phyloP scores from a whole-genome alignment of 2,113 vertebrate species.

The Poeciliopsis turrubarensis region DNA sequence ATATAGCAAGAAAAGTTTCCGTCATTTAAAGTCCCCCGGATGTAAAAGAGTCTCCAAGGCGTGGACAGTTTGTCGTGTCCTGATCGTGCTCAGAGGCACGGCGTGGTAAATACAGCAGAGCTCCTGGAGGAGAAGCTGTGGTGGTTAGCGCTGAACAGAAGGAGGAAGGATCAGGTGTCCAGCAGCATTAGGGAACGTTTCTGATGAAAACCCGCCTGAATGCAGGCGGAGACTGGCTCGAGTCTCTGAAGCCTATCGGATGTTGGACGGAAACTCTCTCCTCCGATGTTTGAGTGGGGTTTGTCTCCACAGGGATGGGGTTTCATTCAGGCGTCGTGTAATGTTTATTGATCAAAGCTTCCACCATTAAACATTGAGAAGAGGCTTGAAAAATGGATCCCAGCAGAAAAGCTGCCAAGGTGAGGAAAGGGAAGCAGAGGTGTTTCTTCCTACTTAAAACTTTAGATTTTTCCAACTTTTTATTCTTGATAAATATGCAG shows the following conservation, averaged over 20 bases:
- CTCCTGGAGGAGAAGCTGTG: constrained; percentile 31
- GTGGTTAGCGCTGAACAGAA: constrained; percentile 1
- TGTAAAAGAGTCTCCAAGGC: neutral
- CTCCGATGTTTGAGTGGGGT: constrained; percentile 40
- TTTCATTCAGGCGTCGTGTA: constrained; percentile 56
- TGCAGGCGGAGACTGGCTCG: constrained; percentile 13
- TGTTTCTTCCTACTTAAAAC: constrained; percentile 5
- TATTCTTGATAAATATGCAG: neutral
- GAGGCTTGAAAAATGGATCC: constrained; percentile 46
- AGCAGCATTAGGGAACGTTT: constrained; percentile 17
- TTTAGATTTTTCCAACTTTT: neutral
- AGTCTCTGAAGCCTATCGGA: constrained; percentile 37
- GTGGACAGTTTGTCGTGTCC: neutral
- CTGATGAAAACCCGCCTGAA: constrained; percentile 17
- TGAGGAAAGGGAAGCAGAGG: constrained; percentile 44
- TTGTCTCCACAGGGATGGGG: constrained; percentile 49
- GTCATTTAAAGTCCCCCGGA: neutral
- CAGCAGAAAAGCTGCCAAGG: constrained; percentile 47
- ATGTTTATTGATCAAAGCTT: constrained; percentile 75
- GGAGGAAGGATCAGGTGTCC: constrained; percentile 33
- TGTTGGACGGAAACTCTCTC: constrained; percentile 60
- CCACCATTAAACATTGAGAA: constrained; percentile 75
- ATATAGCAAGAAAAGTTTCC: neutral
- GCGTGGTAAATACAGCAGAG: constrained; percentile 15
- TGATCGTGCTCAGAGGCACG: neutral